Conservation (phyloP, 2,797 vertebrate genomes). For the Poeciliopsis infans region DNA sequence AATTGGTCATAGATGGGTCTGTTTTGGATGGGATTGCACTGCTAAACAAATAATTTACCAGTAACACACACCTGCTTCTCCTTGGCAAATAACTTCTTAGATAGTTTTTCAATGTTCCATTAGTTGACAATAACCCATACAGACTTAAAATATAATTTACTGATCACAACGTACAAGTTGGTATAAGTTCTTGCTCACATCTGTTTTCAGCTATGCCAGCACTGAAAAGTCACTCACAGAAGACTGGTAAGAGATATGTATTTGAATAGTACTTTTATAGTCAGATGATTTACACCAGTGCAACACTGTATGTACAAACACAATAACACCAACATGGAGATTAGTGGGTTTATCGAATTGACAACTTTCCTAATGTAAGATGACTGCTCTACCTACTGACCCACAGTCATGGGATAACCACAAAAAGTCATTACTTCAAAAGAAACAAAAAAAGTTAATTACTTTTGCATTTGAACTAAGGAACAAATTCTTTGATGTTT, state of each 20-base stretch:
- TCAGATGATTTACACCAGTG: neutral
- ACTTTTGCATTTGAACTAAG: neutral
- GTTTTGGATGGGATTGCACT: constrained; percentile 21
- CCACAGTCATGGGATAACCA: neutral
- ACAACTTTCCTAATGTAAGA: neutral
- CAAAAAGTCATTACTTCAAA: neutral
- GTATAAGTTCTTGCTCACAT: neutral
- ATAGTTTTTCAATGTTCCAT: neutral
- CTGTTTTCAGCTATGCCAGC: neutral
- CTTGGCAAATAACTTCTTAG: neutral
- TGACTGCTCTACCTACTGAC: neutral
- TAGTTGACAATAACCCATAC: neutral
- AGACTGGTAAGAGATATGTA: neutral
- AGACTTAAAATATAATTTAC: neutral
- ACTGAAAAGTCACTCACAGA: neutral
- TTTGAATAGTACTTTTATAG: neutral
- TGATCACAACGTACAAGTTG: neutral
- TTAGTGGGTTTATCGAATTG: neutral
- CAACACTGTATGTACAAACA: neutral
- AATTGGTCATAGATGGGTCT: constrained; percentile 10
- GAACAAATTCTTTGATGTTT: neutral
- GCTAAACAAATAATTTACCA: constrained; percentile 40
- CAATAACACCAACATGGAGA: neutral
- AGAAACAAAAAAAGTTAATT: neutral
- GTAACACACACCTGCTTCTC: neutral